Percentiles rank a stretch among this genome's conserved stretches.
phyloP scores from a whole-genome alignment of 2,113 vertebrate species.

The Nerophis ophidion region DNA sequence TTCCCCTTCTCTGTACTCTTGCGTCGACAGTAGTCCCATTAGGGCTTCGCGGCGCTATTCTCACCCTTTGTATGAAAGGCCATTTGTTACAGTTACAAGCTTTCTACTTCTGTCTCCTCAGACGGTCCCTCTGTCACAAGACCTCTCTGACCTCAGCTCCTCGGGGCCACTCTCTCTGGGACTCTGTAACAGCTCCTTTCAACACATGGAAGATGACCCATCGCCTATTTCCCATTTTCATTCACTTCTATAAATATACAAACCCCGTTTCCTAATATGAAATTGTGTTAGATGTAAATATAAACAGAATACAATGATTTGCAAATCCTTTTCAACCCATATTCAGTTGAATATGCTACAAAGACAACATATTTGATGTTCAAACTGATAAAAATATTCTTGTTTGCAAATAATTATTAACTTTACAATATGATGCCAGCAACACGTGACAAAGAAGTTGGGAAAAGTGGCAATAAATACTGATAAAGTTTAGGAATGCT shows the following conservation, averaged over 20 bases:
- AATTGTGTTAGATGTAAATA: too few species aligned
- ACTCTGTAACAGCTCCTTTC: slow-evolving; percentile 42
- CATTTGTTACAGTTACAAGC: slow-evolving; percentile 43
- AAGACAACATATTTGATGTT: too few species aligned
- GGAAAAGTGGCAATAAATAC: too few species aligned
- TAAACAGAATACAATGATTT: too few species aligned
- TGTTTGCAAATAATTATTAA: too few species aligned
- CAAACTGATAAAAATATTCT: too few species aligned
- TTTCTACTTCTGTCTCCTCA: slow-evolving; percentile 23
- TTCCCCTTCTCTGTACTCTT: neutral
- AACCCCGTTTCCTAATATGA: too few species aligned
- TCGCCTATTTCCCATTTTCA: slow-evolving; percentile 19
- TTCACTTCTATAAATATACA: neutral
- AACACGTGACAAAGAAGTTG: too few species aligned
- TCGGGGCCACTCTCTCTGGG: slow-evolving; percentile 26
- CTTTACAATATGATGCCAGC: too few species aligned
- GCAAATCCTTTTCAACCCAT: too few species aligned
- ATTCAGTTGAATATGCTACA: too few species aligned
- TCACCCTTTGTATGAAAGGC: slow-evolving; percentile 27
- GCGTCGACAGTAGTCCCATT: slow-evolving; percentile 34
- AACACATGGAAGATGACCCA: slow-evolving; percentile 23
- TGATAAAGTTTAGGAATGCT: too few species aligned
- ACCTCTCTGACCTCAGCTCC: slow-evolving; percentile 45
- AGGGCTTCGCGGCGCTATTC: slow-evolving; percentile 21
- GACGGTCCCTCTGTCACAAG: slow-evolving; percentile 19